Percentiles rank a stretch among this genome's conserved stretches.
phyloP scores from a whole-genome alignment of 2,113 vertebrate species.

The Anguilla rostrata region DNA sequence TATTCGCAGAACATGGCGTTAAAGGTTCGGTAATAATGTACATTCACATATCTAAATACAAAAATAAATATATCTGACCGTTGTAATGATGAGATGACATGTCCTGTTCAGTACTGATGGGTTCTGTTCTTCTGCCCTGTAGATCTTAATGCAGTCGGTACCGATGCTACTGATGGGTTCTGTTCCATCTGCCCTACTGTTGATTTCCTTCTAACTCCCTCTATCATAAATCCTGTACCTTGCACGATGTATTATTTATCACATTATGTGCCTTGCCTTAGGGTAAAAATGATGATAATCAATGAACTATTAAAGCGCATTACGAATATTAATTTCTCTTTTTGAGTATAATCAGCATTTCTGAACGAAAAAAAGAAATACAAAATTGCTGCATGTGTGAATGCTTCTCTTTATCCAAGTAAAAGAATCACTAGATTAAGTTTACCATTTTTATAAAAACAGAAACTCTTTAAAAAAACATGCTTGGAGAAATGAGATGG shows the following conservation, averaged over 20 bases:
- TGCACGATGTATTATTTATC: constrained; percentile 92
- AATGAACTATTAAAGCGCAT: constrained; percentile 62
- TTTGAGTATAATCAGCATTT: constrained; percentile 61
- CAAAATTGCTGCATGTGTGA: constrained; percentile 80
- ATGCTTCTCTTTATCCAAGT: constrained; percentile 68
- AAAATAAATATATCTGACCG: constrained; percentile 34
- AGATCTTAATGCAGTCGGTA: no score
- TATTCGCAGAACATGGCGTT: constrained; percentile 42
- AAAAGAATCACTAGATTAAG: constrained; percentile 36
- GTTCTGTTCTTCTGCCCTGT: no score
- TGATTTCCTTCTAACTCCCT: constrained; percentile 53
- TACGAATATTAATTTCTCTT: constrained; percentile 37
- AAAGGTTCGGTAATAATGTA: constrained; percentile 46
- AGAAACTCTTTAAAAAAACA: neutral
- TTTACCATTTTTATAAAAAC: constrained; percentile 24
- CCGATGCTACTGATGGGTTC: no score
- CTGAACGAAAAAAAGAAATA: constrained; percentile 57
- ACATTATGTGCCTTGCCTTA: constrained; percentile 97
- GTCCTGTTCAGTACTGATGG: constrained; percentile 7
- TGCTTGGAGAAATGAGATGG: constrained; percentile 8
- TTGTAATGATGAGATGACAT: constrained; percentile 60
- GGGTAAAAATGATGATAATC: constrained; percentile 68
- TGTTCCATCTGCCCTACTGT: neutral
- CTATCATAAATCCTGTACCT: constrained; percentile 74
- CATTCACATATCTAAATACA: constrained; percentile 16